A percentile compares a stretch with the other conserved stretches of the same genome.
These are phyloP conservation scores for Hippopotamyrus pictus DNA, from an alignment of 2,797 vertebrate genomes.

Conservation along the genomic window DNA sequence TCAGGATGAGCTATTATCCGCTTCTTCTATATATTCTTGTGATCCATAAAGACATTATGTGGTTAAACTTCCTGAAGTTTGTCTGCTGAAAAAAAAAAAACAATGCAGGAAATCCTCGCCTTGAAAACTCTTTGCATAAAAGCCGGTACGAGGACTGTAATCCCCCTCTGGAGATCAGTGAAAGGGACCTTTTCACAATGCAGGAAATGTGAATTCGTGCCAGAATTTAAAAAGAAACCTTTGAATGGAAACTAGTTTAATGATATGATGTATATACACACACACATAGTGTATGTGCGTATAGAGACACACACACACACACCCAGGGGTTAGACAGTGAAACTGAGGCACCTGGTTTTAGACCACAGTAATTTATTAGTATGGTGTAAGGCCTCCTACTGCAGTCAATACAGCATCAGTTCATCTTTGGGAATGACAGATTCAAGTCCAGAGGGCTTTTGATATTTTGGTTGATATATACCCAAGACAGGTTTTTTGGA, in stretches of 20 bases:
- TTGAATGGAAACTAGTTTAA: not conserved
- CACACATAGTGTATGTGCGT: not conserved
- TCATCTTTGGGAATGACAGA: not conserved
- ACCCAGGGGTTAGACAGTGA: not conserved
- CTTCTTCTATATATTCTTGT: not conserved
- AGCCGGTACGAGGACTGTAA: not conserved
- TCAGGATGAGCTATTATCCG: not conserved
- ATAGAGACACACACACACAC: not conserved
- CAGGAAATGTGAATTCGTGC: not conserved
- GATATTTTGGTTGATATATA: not conserved
- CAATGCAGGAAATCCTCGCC: not conserved
- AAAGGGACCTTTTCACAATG: slow-evolving; percentile 4
- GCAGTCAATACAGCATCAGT: not conserved
- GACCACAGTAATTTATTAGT: not conserved
- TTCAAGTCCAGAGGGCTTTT: not conserved
- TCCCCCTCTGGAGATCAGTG: not conserved
- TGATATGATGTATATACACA: not conserved
- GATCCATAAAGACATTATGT: not conserved
- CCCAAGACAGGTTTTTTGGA: not conserved
- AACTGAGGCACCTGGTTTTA: not conserved
- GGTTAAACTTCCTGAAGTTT: not conserved
- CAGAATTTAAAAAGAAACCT: not conserved
- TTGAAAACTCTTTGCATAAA: not conserved
- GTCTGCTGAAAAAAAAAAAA: not conserved
- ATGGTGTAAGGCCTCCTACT: not conserved